phyloP scores from a whole-genome alignment of 2,797 vertebrate genomes.

The Characodon lateralis region DNA sequence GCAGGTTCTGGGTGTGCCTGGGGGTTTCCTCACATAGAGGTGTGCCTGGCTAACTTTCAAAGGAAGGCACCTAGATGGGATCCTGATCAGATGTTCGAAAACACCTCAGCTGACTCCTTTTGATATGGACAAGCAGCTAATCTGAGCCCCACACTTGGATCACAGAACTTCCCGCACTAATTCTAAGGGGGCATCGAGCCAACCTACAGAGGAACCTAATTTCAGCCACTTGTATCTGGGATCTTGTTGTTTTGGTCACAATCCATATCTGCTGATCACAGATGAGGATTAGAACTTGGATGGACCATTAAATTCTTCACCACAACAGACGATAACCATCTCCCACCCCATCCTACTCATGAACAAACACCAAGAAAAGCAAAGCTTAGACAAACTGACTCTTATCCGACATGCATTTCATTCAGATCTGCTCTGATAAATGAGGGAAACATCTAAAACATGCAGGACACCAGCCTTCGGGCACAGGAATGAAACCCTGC shows the following conservation, averaged over 20 bases:
- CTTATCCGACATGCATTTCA: background rate
- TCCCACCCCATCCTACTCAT: background rate
- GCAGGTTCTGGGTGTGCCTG: background rate
- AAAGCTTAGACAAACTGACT: background rate
- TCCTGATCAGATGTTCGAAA: too few species aligned
- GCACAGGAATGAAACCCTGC: background rate
- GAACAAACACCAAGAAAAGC: background rate
- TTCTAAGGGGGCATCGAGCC: background rate
- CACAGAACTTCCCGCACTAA: background rate
- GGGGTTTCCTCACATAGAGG: background rate
- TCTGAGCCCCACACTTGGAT: too few species aligned
- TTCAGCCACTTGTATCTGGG: background rate
- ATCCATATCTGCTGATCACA: background rate
- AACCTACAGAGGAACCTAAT: background rate
- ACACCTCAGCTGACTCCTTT: background rate
- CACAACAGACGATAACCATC: too few species aligned
- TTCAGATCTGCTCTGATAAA: background rate
- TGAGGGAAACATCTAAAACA: background rate
- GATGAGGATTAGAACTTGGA: background rate
- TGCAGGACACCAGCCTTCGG: background rate
- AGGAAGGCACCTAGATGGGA: background rate
- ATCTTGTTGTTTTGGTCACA: background rate
- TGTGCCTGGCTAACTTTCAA: too few species aligned
- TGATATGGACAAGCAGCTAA: background rate
- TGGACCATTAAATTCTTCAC: background rate